Conservation (phyloP, 2,888 invertebrate genomes). For the Phyllotreta striolata region DNA sequence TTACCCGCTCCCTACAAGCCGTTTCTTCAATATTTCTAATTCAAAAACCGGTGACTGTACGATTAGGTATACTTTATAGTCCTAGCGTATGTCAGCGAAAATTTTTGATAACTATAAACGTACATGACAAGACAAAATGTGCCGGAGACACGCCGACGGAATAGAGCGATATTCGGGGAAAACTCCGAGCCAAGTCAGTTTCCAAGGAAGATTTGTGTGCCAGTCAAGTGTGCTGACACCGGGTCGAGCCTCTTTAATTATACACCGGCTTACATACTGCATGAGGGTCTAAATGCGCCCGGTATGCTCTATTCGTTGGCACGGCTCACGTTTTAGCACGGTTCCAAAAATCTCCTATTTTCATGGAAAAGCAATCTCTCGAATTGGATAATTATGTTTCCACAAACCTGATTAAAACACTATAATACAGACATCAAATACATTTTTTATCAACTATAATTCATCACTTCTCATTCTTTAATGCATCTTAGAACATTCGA, state of each 20-base stretch:
- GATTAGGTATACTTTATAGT: too few species aligned
- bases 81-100: background rate
- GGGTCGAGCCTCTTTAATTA: constrained; percentile 59
- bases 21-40: too few species aligned
- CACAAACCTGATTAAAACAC: too few species aligned
- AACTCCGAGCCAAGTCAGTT: constrained; percentile 36
- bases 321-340: constrained; percentile 6
- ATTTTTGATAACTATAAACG: background rate
- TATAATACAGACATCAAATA: too few species aligned
- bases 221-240: constrained; percentile 61
- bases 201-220: constrained; percentile 60
- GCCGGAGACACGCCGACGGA: constrained; percentile 4
- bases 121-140: constrained; percentile 10
- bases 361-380: too few species aligned
- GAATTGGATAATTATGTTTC: too few species aligned
- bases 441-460: too few species aligned
- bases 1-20: too few species aligned
- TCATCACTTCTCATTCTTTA: too few species aligned
- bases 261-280: constrained; percentile 60
- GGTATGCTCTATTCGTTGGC: background rate
- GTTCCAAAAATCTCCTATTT: background rate
- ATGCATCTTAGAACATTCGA: too few species aligned
- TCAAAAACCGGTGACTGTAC: too few species aligned
- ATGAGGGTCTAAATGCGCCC: constrained; percentile 59
- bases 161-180: constrained; percentile 8